Evolutionary conservation across 2,113 vertebrate genomes (phyloP), one percentile per base, ranked within the genome.

Genomic region (Paralichthys olivaceus): DNA sequence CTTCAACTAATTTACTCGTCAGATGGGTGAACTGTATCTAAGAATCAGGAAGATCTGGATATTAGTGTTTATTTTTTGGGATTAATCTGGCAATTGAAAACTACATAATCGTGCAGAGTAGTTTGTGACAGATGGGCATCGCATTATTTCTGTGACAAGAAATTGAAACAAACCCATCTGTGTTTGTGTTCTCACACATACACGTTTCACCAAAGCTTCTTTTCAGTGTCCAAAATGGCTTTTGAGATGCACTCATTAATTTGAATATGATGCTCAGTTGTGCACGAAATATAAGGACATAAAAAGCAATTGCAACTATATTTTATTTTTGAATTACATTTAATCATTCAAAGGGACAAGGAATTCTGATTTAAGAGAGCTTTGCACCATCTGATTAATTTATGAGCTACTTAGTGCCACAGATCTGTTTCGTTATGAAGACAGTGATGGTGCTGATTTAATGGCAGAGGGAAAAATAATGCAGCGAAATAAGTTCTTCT

Each of bases 1-100:
- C 34, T 45, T 60, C 28, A 32, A 51, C 59, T 19, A 63, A 53
- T 70, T 47, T 43, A 47, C 15, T 62, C 47, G 54, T 37, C 5
- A 2, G n/a, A 0, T 54, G 55, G n/a, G 29, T 45, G 55, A 76
- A 29, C 61, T 37, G 55, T 15, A 20, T 37, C 29, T 22, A 37
- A 22, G 13, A 37, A 15, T 26, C 20, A 29, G 4, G 15, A 14
- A 20, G 19, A 55, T 5, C 3, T 20, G 12, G 5, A 45, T 9
- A 9, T n/a, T n/a, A 4, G 13, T 45, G 23, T 64, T 47, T 47
- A 26, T 64, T 19, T 28, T 19, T 20, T 67, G 20, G 17, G 12
- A 54, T 54, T 15, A 32, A 29, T 54, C 28, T 23, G 28, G 29
- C 28, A 28, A 49, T 13, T 29, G 63, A 40, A 40, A 56, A 43